phyloP scores from a whole-genome alignment of 1,140 invertebrate genomes.

The Anastrepha obliqua region DNA sequence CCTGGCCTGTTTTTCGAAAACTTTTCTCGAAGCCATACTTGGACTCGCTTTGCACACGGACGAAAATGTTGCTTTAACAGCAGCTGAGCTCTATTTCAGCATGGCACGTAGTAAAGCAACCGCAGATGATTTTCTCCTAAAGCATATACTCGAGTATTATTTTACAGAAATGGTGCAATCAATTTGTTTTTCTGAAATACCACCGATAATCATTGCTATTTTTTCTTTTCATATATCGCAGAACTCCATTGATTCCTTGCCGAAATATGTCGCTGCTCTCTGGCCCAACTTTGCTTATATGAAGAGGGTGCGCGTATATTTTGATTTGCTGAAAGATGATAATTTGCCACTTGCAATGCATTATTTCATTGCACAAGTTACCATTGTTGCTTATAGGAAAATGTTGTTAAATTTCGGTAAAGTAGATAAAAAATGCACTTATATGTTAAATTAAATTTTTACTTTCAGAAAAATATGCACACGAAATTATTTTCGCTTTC shows the following conservation, averaged over 20 bases:
- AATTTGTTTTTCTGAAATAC: background rate
- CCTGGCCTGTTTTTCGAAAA: background rate
- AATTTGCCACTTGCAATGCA: background rate
- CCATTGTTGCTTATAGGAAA: background rate
- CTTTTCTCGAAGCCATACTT: conserved; percentile 12
- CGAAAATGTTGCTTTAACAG: background rate
- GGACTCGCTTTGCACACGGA: background rate
- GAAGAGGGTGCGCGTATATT: background rate
- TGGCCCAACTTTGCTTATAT: conserved; percentile 15
- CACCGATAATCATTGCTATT: background rate
- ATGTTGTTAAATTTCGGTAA: background rate
- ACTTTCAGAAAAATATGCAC: background rate
- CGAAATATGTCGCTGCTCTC: background rate
- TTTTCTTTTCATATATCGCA: background rate
- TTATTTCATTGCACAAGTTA: conserved; percentile 21
- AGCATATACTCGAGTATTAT: conserved; percentile 30
- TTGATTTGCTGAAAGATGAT: background rate
- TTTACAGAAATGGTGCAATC: background rate
- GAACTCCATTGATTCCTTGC: background rate
- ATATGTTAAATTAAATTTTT: background rate
- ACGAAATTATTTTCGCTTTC: background rate
- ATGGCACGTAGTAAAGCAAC: conserved; percentile 1
- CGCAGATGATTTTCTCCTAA: background rate
- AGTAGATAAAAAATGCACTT: too few species aligned
- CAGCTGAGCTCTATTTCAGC: background rate